Evolutionary conservation across 92 coral and sea anemone species (phyloP).

Genomic region (Isaurus tuberculatus): DNA sequence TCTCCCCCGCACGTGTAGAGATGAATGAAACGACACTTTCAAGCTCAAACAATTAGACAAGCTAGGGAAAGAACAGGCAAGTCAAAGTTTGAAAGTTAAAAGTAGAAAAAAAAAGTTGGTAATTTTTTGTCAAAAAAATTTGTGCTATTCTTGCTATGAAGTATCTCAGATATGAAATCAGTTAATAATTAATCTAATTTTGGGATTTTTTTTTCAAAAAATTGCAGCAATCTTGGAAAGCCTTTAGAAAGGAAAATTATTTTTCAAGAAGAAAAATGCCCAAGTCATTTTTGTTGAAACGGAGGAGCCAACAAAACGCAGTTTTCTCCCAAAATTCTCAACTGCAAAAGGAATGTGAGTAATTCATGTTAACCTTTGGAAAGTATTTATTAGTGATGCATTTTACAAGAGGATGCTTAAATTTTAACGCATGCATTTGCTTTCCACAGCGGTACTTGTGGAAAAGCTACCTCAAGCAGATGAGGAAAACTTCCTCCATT

Average conservation of each 20-base stretch:
- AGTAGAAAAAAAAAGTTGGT: no score
- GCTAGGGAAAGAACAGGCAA: conserved; percentile 51
- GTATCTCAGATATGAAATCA: not conserved
- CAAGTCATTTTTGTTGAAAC: conserved; percentile 28
- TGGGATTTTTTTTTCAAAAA: not conserved
- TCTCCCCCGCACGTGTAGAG: conserved; percentile 41
- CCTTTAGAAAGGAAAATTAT: not conserved
- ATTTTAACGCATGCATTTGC: conserved; percentile 21
- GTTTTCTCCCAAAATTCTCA: conserved; percentile 5
- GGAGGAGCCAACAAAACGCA: conserved; percentile 19
- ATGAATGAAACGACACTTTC: conserved; percentile 20
- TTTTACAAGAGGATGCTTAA: not conserved
- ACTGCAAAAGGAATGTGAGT: conserved; percentile 33
- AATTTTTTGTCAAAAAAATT: not conserved
- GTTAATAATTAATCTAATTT: conserved; percentile 18
- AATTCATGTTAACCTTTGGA: not conserved
- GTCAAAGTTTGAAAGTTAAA: not conserved
- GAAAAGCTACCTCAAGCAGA: conserved; percentile 13
- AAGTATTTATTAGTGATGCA: no score
- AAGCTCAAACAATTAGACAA: conserved; percentile 11
- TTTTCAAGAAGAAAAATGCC: conserved; percentile 12
- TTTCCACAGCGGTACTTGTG: conserved; percentile 26
- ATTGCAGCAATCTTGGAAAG: not conserved
- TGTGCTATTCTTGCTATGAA: not conserved
- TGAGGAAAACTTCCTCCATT: not conserved